Evolutionary conservation across 2,113 vertebrate species (phyloP).

Genomic region (Falco punctatus): DNA sequence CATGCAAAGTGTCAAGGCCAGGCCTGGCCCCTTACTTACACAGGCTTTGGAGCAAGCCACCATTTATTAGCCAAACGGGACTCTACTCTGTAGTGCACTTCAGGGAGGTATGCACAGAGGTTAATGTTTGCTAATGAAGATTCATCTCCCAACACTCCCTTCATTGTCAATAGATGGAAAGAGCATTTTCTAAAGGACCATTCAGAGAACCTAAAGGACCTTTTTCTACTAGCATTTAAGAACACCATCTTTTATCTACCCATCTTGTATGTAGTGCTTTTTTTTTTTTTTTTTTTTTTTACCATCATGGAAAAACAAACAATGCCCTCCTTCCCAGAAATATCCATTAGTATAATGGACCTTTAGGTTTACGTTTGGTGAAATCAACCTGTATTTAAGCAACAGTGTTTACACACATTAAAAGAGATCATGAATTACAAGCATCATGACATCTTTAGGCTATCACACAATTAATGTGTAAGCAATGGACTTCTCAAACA

Average conservation of each 20-base stretch:
- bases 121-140: conserved; percentile 16
- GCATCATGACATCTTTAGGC: neutral
- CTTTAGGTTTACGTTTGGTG: neutral
- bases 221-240: neutral
- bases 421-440: conserved; percentile 33
- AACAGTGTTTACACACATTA: neutral
- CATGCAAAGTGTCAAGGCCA: neutral
- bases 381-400: conserved; percentile 29
- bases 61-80: neutral
- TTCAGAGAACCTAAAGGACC: neutral
- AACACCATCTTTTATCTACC: neutral
- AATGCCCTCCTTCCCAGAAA: neutral
- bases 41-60: neutral
- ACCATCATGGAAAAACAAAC: conserved; percentile 6
- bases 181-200: conserved; percentile 3
- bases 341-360: neutral
- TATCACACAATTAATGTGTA: neutral
- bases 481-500: neutral
- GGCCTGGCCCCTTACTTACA: neutral
- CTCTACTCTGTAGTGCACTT: neutral
- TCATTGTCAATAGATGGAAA: conserved; percentile 6
- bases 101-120: neutral
- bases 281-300: neutral
- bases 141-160: conserved; percentile 17
- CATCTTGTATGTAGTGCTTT: neutral